Conservation (phyloP, 2,888 invertebrate species). For the Acanthosepion pharaonis region DNA sequence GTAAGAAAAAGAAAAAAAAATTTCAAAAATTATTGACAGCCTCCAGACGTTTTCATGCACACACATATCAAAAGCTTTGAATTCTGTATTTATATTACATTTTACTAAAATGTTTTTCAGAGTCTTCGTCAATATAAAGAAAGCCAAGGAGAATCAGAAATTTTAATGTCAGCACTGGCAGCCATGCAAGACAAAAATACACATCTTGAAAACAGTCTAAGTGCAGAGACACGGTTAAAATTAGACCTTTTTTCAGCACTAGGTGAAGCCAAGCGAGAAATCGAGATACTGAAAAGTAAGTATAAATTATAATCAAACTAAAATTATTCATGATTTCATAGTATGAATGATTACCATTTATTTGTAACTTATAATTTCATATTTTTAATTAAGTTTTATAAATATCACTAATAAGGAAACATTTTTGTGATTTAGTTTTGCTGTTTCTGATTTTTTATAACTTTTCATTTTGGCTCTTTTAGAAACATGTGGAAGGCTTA, state of each 20-base stretch:
- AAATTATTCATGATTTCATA: too few relatives aligned
- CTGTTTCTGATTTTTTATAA: too few relatives aligned
- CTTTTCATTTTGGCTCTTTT: neutral
- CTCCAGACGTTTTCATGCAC: too few relatives aligned
- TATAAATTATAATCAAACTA: neutral
- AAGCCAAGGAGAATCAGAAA: conserved; percentile 80
- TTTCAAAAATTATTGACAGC: too few relatives aligned
- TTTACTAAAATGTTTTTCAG: conserved; percentile 66
- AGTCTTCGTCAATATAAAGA: conserved; percentile 79
- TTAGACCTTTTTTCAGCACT: conserved; percentile 97
- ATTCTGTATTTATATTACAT: too few relatives aligned
- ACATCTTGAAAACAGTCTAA: conserved; percentile 93
- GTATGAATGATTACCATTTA: too few relatives aligned
- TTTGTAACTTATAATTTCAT: neutral
- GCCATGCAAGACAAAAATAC: conserved; percentile 92
- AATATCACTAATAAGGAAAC: too few relatives aligned
- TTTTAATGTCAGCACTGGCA: conserved; percentile 85
- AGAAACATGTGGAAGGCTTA: too few relatives aligned
- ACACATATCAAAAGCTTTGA: too few relatives aligned
- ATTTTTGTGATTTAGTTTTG: too few relatives aligned
- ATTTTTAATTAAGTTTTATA: neutral
- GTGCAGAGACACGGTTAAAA: conserved; percentile 97
- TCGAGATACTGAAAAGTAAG: conserved; percentile 73
- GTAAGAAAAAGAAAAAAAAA: too few relatives aligned
- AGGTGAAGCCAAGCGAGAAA: conserved; percentile 86